Base-by-base conservation (phyloP, 2,113 vertebrate genomes). In the Sprattus sprattus region DNA sequence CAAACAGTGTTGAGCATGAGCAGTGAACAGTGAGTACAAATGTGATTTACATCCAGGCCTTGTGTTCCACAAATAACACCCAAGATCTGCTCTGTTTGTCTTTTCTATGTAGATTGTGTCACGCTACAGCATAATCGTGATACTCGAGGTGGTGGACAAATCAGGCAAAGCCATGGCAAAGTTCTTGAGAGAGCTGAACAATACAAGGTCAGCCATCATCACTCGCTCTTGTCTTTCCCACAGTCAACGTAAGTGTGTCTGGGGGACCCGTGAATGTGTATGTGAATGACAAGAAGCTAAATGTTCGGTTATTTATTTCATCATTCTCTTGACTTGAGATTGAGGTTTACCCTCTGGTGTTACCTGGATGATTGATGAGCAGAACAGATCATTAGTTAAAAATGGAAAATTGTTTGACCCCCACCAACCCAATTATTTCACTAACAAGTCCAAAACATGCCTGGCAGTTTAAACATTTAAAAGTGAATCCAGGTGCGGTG, bases 71-170 rank as follows among this genome's bases (percentile, higher is more conserved):
- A 25, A n/a, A 64, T n/a, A 9, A n/a, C 60, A 5, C 20, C 60
- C 22, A 25, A 64, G 52, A 64, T 22, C 60, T 64, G 22, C 60
- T 64, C n/a, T 64, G 60, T 25, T 20, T 25, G 6, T 25, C 60
- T 64, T 64, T 13, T 75, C 83, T 85, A 5, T 84, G 7, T 39
- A 93, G 94, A 94, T 95, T 84, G 91, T 93, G 54, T 94, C 92
- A 52, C 87, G 87, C 15, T 95, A 95, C 46, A 93, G 94, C 84
- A 92, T 94, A 25, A 92, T 94, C 45, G 4, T 95, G 52, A 91
- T 95, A 46, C 86, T 95, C 45, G 94, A 94, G 85, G 93, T 93
- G 45, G 91, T 92, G 83, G 93, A 95, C 82, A 87, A 89, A 46
- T 92, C 75, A 0, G 93, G 91, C 32, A 82, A 78, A 15, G 91